These are phyloP conservation scores for Dendrophyllia cribrosa DNA, from an alignment of 64 coral and sea anemone genomes.

Conservation along the genomic window DNA sequence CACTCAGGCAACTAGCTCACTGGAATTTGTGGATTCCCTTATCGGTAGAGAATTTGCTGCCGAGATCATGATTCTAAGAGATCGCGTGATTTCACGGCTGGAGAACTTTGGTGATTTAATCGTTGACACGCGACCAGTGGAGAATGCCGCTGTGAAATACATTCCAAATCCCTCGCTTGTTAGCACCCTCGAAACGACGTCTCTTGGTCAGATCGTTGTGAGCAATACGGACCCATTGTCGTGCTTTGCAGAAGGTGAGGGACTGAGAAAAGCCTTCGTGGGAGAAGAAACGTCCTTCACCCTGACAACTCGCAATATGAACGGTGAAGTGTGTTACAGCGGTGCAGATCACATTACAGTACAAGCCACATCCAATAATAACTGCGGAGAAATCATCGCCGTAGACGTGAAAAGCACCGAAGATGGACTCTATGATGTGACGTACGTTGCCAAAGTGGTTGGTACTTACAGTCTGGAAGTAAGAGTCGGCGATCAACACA, in stretches of 20 bases:
- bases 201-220: conserved; percentile 73
- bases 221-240: conserved; percentile 76
- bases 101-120: conserved; percentile 2
- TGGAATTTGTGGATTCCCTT: conserved; percentile 79
- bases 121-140: conserved; percentile 82
- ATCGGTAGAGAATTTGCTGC: conserved; percentile 68
- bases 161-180: conserved; percentile 68
- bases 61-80: conserved; percentile 81
- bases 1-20: conserved; percentile 73
- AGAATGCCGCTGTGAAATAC: conserved; percentile 71
- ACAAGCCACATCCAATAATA: conserved; percentile 57
- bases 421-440: conserved; percentile 78
- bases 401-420: conserved; percentile 62
- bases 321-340: conserved; percentile 84
- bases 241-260: conserved; percentile 80
- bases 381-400: conserved; percentile 71
- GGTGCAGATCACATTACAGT: conserved; percentile 77
- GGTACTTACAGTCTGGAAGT: conserved; percentile 73
- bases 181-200: conserved; percentile 50
- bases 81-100: conserved; percentile 54
- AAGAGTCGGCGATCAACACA: conserved; percentile 81
- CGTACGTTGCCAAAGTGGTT: conserved; percentile 66
- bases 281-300: conserved; percentile 83
- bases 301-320: conserved; percentile 81
- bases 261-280: conserved; percentile 65